Conservation (phyloP, 2,797 vertebrate species). For the Neopelma chrysocephalum region DNA sequence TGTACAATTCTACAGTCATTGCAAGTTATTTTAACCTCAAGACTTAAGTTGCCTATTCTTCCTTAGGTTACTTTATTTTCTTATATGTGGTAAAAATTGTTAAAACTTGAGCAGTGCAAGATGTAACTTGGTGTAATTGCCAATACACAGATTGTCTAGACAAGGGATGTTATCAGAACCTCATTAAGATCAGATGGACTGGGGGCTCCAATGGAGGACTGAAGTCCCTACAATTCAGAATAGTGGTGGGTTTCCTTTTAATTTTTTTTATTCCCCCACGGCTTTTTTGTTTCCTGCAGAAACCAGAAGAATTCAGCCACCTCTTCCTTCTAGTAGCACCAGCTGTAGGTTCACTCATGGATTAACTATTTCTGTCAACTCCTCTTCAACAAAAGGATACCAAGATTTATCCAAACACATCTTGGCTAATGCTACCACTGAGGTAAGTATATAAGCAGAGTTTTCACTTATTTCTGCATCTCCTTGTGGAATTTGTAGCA, state of each 20-base stretch:
- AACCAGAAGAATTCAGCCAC: conserved; percentile 1
- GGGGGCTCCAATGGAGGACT: background rate
- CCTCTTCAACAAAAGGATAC: conserved; percentile 81
- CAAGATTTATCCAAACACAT: conserved; percentile 86
- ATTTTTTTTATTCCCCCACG: background rate
- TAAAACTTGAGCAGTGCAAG: background rate
- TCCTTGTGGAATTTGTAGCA: background rate
- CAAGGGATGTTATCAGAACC: background rate
- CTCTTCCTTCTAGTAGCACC: conserved; percentile 14
- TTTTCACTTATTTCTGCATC: background rate
- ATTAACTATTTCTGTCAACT: conserved; percentile 78
- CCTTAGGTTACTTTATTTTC: background rate
- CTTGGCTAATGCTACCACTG: conserved; percentile 81
- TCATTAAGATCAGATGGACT: background rate
- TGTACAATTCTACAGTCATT: no score
- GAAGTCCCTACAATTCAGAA: background rate
- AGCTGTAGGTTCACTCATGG: conserved; percentile 69
- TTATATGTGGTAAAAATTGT: background rate
- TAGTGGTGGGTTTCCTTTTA: background rate
- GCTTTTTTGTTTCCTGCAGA: background rate
- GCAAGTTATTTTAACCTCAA: background rate
- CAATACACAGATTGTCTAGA: background rate
- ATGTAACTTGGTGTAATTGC: background rate
- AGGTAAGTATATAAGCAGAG: conserved; percentile 75
- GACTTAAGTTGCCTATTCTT: background rate